These are phyloP conservation scores for Griposia aprilina DNA, from an alignment of 2,888 invertebrate genomes.

Conservation along the genomic window DNA sequence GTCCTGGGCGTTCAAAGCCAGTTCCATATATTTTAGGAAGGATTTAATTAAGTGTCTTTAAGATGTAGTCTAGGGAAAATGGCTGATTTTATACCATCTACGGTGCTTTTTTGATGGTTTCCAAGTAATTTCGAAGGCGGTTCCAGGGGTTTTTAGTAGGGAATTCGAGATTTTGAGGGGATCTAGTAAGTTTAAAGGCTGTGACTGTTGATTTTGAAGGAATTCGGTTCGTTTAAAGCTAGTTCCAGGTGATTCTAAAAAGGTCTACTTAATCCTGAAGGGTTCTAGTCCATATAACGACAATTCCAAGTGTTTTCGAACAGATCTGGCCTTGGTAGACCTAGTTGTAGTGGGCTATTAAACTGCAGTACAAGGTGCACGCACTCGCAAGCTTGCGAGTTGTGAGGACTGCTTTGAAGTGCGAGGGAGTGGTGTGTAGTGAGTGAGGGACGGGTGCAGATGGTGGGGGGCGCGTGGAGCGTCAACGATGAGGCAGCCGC, in stretches of 20 bases:
- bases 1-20: neutral
- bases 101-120: neutral
- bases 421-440: no score
- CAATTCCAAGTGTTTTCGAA: no score
- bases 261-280: no score
- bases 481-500: conserved; percentile 95
- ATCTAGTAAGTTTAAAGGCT: neutral
- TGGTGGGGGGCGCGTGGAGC: conserved; percentile 95
- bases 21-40: neutral
- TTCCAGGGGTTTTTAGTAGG: neutral
- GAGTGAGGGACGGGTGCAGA: conserved; percentile 93
- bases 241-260: no score
- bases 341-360: no score
- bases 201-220: neutral
- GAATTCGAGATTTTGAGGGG: neutral
- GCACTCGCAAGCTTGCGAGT: no score
- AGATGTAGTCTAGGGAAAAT: neutral
- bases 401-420: no score
- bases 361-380: no score
- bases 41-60: neutral
- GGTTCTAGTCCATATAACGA: no score
- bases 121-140: neutral
- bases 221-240: no score
- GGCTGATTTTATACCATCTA: neutral
- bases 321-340: no score